Conservation (phyloP, 2,888 invertebrate genomes). For the Siphonodentalium dalli region DNA sequence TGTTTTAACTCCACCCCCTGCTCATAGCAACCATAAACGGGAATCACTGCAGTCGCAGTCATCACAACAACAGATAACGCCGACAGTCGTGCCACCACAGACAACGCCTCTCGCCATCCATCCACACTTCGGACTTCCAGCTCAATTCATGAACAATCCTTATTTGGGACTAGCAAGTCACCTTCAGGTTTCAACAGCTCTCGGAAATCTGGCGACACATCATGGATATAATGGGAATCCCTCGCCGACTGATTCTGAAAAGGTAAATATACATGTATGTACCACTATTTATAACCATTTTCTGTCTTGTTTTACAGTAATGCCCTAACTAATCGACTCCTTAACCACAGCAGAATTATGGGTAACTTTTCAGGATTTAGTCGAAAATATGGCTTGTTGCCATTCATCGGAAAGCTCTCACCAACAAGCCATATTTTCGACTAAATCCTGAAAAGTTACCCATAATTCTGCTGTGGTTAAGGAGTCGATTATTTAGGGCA, state of each 20-base stretch:
- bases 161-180: slow-evolving; percentile 45
- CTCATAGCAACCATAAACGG: slow-evolving; percentile 48
- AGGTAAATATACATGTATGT: slow-evolving; percentile 31
- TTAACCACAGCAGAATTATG: too few relatives aligned
- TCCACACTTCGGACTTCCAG: slow-evolving; percentile 44
- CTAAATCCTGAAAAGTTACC: too few relatives aligned
- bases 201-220: slow-evolving; percentile 40
- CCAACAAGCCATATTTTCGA: too few relatives aligned
- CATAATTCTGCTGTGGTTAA: too few relatives aligned
- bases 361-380: too few relatives aligned
- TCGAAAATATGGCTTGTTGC: too few relatives aligned
- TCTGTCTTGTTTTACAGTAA: too few relatives aligned
- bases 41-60: slow-evolving; percentile 14
- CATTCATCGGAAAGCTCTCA: too few relatives aligned
- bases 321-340: too few relatives aligned
- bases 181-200: slow-evolving; percentile 38
- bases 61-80: slow-evolving; percentile 39
- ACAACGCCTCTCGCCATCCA: slow-evolving; percentile 45
- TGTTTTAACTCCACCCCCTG: slow-evolving; percentile 49
- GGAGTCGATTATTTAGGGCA: too few relatives aligned
- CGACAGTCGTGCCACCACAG: slow-evolving; percentile 63
- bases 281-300: too few relatives aligned
- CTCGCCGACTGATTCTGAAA: slow-evolving; percentile 42
- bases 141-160: slow-evolving; percentile 49
- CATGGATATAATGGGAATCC: slow-evolving; percentile 47